Base-by-base conservation (phyloP, 1,140 invertebrate species). In the Drosophila dunni region DNA sequence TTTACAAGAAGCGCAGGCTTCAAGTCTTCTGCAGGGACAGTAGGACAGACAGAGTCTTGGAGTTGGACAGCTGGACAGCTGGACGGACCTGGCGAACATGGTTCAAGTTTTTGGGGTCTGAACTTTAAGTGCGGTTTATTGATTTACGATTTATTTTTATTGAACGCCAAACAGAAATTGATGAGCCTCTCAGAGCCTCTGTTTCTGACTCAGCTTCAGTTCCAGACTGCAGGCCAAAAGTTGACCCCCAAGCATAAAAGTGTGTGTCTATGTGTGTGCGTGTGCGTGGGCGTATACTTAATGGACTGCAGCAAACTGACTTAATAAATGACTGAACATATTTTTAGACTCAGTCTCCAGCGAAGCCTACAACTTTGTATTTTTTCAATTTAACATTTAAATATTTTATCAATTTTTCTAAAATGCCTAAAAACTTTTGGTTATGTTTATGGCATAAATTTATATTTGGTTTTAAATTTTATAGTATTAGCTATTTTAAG, bases 71-170 rank as follows among this genome's bases (percentile, higher is more conserved):
- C 17, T 20, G 17, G 56, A 15, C 38, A 24, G 15, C 2, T 17
- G 29, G 33, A 33, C 20, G 36, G 24, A 63, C 13, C 7, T 7
- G 56, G 13, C 6, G 42, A 56, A 60, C 69, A 71, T 46, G 65
- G 61, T 20, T 40, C 75, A 66, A 46, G 54, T 53, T 70, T 53
- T 70, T 75, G 33, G 53, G 60, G 34, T 29, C 38, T 78, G 72
- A 71, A 71, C 72, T 75, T 62, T 78, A 63, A 88, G 76, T 88
- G 72, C 67, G 79, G 71, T 76, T 86, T 88, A 86, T 86, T 86
- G 82, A 86, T 86, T 86, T 88, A 86, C 82, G 84, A 88, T 88
- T 83, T 88, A 79, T 88, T 82, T 86, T 82, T 84, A 85, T 85
- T 85, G 79, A 70, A 66, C 62, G 67, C 53, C 67, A 70, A 65